Conservation (phyloP, 1,140 invertebrate genomes). For the Drosophila subpulchrella region DNA sequence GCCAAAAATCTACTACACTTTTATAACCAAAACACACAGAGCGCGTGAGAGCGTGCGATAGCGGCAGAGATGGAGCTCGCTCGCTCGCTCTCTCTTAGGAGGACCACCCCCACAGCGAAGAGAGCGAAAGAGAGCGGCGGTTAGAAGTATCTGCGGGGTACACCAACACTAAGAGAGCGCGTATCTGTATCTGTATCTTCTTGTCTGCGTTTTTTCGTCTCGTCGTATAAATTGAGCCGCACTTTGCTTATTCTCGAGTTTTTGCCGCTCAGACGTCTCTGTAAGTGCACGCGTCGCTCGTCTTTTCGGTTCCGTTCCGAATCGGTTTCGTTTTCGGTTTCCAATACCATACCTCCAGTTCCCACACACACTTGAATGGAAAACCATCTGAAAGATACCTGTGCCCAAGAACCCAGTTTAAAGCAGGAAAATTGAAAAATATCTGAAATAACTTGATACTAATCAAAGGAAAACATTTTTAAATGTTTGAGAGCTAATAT, state of each 20-base stretch:
- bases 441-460: background rate
- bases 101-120: constrained; percentile 27
- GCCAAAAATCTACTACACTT: constrained; percentile 56
- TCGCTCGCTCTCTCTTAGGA: background rate
- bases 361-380: constrained; percentile 10
- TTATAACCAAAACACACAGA: constrained; percentile 59
- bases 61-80: constrained; percentile 5
- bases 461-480: background rate
- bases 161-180: constrained; percentile 35
- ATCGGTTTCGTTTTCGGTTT: constrained; percentile 35
- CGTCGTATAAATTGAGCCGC: constrained; percentile 80
- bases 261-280: constrained; percentile 76
- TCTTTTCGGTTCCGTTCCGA: constrained; percentile 28
- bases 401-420: constrained; percentile 7
- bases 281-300: constrained; percentile 71
- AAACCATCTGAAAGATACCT: constrained; percentile 12
- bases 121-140: constrained; percentile 17
- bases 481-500: background rate
- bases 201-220: constrained; percentile 60
- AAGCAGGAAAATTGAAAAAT: background rate
- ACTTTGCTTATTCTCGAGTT: constrained; percentile 81
- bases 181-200: constrained; percentile 59
- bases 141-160: constrained; percentile 60
- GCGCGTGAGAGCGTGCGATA: constrained; percentile 30
- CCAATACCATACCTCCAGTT: constrained; percentile 16